Conservation (phyloP, 2,113 vertebrate species). For the Azemiops feae region DNA sequence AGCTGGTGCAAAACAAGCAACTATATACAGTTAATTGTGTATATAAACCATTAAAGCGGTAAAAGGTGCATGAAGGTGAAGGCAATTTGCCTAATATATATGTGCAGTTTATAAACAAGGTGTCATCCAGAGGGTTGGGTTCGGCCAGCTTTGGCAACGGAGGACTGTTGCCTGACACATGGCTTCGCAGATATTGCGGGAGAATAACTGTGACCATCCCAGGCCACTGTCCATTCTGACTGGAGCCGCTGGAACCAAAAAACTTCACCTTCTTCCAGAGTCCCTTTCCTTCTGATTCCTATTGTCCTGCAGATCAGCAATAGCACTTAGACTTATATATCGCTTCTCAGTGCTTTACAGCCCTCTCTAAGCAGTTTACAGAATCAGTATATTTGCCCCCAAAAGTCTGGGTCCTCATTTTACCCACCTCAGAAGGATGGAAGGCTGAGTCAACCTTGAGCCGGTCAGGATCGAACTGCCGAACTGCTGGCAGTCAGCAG, state of each 20-base stretch:
- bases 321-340: no score
- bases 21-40: neutral
- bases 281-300: neutral
- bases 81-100: neutral
- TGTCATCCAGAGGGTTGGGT: neutral
- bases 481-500: no score
- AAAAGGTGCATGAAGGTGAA: neutral
- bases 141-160: neutral
- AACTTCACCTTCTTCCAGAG: neutral
- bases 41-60: neutral
- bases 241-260: neutral
- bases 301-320: no score
- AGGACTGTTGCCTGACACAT: neutral
- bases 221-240: neutral
- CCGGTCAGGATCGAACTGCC: no score
- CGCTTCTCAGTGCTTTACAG: no score
- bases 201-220: neutral
- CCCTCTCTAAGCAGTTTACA: no score
- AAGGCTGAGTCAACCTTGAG: no score
- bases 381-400: no score
- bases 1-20: neutral
- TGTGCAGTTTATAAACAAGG: neutral
- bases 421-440: no score
- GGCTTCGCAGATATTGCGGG: neutral
- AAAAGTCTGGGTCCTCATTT: no score